A percentile compares a stretch with the other conserved stretches of the same genome.
Conservation (phyloP, 2,113 vertebrate species). For the Tricholaema leucomelas region DNA sequence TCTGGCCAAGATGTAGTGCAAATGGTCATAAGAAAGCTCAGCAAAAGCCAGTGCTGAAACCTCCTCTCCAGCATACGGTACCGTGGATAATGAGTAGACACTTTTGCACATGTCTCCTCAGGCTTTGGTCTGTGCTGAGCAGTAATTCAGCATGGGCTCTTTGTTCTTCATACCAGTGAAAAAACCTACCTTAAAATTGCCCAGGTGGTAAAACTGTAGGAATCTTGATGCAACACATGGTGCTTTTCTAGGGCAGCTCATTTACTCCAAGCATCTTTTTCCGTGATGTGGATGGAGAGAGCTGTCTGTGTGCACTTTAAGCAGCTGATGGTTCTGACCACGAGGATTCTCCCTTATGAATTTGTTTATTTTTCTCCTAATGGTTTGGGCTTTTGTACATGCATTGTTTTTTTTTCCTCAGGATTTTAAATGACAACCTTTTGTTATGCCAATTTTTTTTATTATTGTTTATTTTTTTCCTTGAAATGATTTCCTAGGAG, state of each 20-base stretch:
- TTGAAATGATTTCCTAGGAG: conserved; percentile 13
- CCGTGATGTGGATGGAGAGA: not conserved
- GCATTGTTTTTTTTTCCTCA: conserved; percentile 10
- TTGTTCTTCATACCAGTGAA: not conserved
- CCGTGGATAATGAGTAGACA: not conserved
- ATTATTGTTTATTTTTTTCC: not conserved
- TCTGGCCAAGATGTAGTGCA: not conserved
- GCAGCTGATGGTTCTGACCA: conserved; percentile 19
- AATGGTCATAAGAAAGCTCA: not conserved
- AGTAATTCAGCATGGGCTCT: not conserved
- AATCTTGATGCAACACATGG: not conserved
- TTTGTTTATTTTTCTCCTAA: not conserved
- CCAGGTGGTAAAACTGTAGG: not conserved
- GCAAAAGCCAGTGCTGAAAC: not conserved
- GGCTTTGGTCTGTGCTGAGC: not conserved
- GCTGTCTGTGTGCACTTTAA: conserved; percentile 40
- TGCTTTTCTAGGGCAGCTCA: conserved; percentile 52
- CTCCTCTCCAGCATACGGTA: conserved; percentile 25
- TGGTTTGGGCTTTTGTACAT: not conserved
- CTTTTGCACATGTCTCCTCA: not conserved
- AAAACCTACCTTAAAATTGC: not conserved
- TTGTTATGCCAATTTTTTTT: not conserved
- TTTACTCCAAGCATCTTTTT: not conserved
- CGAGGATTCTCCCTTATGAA: not conserved
- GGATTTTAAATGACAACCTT: conserved; percentile 18